Evolutionary conservation across 1,140 invertebrate species (phyloP), one percentile per base, ranked within the genome.

Genomic region (Brachionus calyciflorus): DNA sequence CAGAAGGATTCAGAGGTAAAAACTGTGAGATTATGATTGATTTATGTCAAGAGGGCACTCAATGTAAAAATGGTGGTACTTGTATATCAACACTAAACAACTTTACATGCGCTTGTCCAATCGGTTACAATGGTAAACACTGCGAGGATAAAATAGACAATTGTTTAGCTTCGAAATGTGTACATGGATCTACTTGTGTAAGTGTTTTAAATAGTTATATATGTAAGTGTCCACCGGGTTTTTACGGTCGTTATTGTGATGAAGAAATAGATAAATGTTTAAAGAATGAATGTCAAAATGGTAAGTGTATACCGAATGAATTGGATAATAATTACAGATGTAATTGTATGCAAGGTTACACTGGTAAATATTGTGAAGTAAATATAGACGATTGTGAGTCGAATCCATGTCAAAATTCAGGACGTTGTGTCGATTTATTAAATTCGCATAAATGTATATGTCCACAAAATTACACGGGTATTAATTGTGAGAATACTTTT

Each of bases 121-220:
- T 33, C 26, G 68, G 65, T 14, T 77, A 77, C 41, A 57, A 33
- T 9, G 73, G 73, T 19, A 33, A 55, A 30, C 40, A 37, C 19
- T 76, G 73, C 41, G 73, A 57, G 51, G 6, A 33, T 14, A 17
- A 7, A 26, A 21, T 76, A 12, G 51, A 76, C 37, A 76, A 57
- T 19, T 76, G 73, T 30, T 17, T 24, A 2, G 41, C 4, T 19
- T 57, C 53, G 7, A 51, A 33, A 12, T 73, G 69, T 24, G 6
- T 41, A 19, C 46, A 55, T 19, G 69, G 69, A 26, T 73, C 69
- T n/a, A 44, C 44, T 19, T 17, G 70, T 75, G 21, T 57, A 79
- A 4, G 68, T 68, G 93, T 96, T 82, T 96, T 80, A 88, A 89
- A 0, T 93, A 91, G 96, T n/a, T 92, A 98, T 82, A 94, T 98